A percentile compares a stretch with the other conserved stretches of the same genome.
Conservation (phyloP, 2,797 vertebrate genomes). For the Argyrosomus regius region DNA sequence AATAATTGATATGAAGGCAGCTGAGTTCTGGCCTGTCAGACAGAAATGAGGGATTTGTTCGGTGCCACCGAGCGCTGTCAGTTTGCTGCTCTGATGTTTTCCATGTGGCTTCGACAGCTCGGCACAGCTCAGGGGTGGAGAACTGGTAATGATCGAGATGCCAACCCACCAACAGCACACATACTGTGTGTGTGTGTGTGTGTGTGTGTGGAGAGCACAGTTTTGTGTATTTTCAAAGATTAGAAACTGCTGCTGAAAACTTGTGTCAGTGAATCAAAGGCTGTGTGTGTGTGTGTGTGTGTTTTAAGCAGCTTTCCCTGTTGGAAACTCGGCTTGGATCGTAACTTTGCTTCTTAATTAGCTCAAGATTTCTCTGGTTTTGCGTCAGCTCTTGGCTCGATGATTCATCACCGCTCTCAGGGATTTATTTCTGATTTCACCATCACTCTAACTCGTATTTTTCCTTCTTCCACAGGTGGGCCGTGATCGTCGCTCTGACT, state of each 20-base stretch:
- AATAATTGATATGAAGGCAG: neutral
- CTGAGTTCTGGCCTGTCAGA: constrained; percentile 25
- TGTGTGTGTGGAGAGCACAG: neutral
- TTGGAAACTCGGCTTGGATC: constrained; percentile 9
- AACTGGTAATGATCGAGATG: constrained; percentile 43
- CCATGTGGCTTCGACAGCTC: constrained; percentile 24
- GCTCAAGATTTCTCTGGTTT: constrained; percentile 17
- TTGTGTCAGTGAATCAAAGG: constrained; percentile 3
- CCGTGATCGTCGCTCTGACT: constrained; percentile 68
- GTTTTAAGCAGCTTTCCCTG: constrained; percentile 10
- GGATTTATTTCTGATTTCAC: neutral
- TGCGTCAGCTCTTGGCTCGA: neutral
- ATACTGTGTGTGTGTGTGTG: neutral
- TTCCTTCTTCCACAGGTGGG: constrained; percentile 38
- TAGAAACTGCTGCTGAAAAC: constrained; percentile 23
- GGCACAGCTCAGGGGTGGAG: constrained; percentile 18
- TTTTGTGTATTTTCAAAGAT: constrained; percentile 32
- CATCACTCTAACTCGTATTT: neutral
- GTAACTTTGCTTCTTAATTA: constrained; percentile 38
- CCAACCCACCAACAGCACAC: constrained; percentile 23
- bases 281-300: constrained; percentile 4
- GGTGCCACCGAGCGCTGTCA: constrained; percentile 47
- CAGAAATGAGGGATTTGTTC: constrained; percentile 46
- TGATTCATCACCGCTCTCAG: constrained; percentile 18
- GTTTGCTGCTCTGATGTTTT: constrained; percentile 56